Evolutionary conservation across 2,797 vertebrate genomes (phyloP).

Genomic region (Mus caroli): DNA sequence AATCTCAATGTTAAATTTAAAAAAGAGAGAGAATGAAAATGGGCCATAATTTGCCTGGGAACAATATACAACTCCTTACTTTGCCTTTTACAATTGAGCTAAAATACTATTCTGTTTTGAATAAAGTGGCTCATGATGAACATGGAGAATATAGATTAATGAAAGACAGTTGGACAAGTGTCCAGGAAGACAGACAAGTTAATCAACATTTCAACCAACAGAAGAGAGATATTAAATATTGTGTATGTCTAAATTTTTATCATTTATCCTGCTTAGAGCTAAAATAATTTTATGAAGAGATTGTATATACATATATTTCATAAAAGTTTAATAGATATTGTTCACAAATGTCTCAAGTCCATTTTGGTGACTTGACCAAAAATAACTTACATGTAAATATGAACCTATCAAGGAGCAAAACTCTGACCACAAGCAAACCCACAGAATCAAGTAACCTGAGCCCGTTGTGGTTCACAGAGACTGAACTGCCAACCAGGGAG

Average conservation of each 20-base stretch:
- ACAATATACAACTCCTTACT: background rate
- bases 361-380: slow-evolving; percentile 7
- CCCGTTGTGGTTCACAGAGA: background rate
- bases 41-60: background rate
- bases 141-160: background rate
- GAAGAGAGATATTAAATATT: background rate
- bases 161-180: slow-evolving; percentile 2
- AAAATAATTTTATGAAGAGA: background rate
- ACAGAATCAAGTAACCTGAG: background rate
- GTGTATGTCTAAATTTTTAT: background rate
- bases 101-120: slow-evolving; percentile 18
- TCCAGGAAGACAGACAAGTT: background rate
- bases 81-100: background rate
- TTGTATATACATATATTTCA: background rate
- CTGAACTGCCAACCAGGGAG: background rate
- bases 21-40: background rate
- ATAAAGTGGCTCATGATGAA: background rate
- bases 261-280: slow-evolving; percentile 8
- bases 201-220: background rate
- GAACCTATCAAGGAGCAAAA: slow-evolving; percentile 12
- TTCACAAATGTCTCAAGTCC: background rate
- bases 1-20: slow-evolving; percentile 32
- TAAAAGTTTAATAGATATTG: slow-evolving; percentile 8
- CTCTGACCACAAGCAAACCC: background rate
- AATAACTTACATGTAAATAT: background rate